Conservation (phyloP, 2,888 invertebrate genomes). For the Nowickia ferox region DNA sequence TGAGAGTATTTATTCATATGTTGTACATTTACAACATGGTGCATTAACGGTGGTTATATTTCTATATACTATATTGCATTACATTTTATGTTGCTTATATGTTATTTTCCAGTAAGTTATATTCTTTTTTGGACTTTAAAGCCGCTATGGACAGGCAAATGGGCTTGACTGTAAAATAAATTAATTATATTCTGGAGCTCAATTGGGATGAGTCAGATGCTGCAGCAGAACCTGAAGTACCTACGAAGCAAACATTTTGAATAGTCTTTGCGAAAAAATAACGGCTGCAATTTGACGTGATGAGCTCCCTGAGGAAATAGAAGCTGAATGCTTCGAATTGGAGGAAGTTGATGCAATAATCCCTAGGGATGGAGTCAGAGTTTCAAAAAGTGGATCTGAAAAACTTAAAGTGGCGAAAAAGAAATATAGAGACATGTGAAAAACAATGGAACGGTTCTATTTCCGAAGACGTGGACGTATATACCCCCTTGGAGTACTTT, state of each 20-base stretch:
- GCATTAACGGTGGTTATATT: slow-evolving; percentile 11
- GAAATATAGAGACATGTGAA: background rate
- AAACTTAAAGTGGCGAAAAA: slow-evolving; percentile 15
- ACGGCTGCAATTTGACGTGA: slow-evolving; percentile 1
- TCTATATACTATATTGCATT: background rate
- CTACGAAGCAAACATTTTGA: slow-evolving; percentile 9
- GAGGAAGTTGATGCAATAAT: too few species aligned
- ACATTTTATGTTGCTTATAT: background rate
- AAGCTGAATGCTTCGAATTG: slow-evolving; percentile 3
- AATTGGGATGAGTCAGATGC: too few species aligned
- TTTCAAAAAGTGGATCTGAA: slow-evolving; percentile 15
- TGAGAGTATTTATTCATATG: too few species aligned
- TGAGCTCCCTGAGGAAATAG: slow-evolving; percentile 11
- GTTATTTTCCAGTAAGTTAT: background rate
- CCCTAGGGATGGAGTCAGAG: too few species aligned
- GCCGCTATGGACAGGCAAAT: too few species aligned
- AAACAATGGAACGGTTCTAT: slow-evolving; percentile 4
- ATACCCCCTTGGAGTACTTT: background rate
- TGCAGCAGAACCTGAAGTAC: background rate
- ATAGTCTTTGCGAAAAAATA: slow-evolving; percentile 21
- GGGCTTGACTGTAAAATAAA: too few species aligned
- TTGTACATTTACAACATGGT: too few species aligned
- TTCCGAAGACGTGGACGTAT: background rate
- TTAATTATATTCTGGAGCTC: too few species aligned
- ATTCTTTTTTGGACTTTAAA: background rate